These are phyloP conservation scores for Alligator mississippiensis DNA, from an alignment of 2,113 vertebrate species.

Conservation along the genomic window DNA sequence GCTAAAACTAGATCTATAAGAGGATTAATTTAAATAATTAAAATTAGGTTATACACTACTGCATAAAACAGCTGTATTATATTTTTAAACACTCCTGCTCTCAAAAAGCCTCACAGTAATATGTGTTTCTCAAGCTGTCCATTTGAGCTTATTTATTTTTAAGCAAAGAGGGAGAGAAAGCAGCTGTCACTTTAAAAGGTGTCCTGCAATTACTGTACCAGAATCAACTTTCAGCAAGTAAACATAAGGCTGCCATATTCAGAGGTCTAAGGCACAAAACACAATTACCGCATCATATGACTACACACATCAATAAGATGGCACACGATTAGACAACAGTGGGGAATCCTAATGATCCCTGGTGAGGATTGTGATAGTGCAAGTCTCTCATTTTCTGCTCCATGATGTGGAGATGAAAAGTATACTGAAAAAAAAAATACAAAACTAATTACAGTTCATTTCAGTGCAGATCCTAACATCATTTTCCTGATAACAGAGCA, in stretches of 20 bases:
- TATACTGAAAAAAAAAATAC: slow-evolving; percentile 43
- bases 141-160: slow-evolving; percentile 37
- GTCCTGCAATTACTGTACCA: slow-evolving; percentile 36
- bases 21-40: slow-evolving; percentile 50
- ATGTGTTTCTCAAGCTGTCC: slow-evolving; percentile 36
- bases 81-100: slow-evolving; percentile 55
- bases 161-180: slow-evolving; percentile 26
- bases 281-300: slow-evolving; percentile 57
- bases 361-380: slow-evolving; percentile 49
- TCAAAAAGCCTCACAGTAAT: slow-evolving; percentile 15
- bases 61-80: slow-evolving; percentile 48
- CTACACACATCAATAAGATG: slow-evolving; percentile 51
- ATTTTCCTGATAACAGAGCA: slow-evolving; percentile 50
- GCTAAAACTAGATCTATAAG: slow-evolving; percentile 60
- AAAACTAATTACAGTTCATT: slow-evolving; percentile 35
- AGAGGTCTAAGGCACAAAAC: slow-evolving; percentile 10
- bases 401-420: slow-evolving; percentile 61
- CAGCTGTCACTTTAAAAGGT: slow-evolving; percentile 41
- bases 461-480: slow-evolving; percentile 43
- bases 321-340: slow-evolving; percentile 59
- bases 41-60: slow-evolving; percentile 66
- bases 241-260: slow-evolving; percentile 20
- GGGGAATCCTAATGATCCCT: slow-evolving; percentile 68
- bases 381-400: slow-evolving; percentile 71
- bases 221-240: slow-evolving; percentile 42